Evolutionary conservation across 1,140 invertebrate genomes (phyloP), one percentile per base, ranked within the genome.

Genomic region (Zaprionus ornatus): DNA sequence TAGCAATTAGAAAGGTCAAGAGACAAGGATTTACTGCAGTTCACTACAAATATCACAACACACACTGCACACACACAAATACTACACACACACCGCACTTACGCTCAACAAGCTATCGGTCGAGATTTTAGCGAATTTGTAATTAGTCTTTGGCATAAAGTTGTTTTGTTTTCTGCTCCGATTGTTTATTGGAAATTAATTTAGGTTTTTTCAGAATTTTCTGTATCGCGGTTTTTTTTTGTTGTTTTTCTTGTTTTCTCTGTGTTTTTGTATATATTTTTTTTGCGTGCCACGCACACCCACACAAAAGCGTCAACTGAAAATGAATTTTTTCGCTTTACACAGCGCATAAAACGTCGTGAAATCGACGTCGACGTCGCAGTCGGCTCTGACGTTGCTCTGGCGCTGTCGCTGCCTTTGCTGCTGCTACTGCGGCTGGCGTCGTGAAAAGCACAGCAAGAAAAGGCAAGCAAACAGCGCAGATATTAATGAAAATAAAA

Each of bases 241-340:
- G 13, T 23, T 35, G 4, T 10, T n/a, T 17, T 17, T 37, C 13
- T 15, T 37, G 40, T 45, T 45, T 45, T 45, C 40, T 45, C 7
- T 45, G 4, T 17, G 17, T 17, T 45, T 9, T 17, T 45, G 1
- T 17, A 3, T 17, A 7, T 45, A 3, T 57, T 66, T 74, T 82
- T 83, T 85, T 71, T 77, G 64, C 77, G 75, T 79, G 73, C 74
- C 75, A 80, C 75, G 71, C 76, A 79, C 77, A 87, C 84, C 85
- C 81, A 88, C 84, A 87, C 80, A 84, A 84, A 84, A 88, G 84
- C 85, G 80, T 77, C 84, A 87, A 87, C 80, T 82, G 84, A 87
- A 87, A 87, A 87, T 91, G 79, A 79, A 84, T 82, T 84, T 91
- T 84, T 88, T 85, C 81, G 57, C 77, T 74, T 82, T 68, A 77